These are phyloP conservation scores for Acinonyx jubatus DNA, from an alignment of 2,113 vertebrate genomes.

Conservation along the genomic window DNA sequence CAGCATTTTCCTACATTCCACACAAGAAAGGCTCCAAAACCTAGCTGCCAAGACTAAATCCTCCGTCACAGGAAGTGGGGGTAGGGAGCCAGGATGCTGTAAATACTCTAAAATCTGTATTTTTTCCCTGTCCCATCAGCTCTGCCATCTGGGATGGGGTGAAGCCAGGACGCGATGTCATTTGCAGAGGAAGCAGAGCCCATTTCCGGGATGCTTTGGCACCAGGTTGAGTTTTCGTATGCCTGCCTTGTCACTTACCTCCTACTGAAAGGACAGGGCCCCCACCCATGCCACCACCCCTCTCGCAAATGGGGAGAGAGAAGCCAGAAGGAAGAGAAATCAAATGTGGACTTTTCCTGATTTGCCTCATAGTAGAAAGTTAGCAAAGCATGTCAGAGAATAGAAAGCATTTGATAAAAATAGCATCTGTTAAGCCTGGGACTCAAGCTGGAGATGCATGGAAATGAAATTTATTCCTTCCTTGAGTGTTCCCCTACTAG, in stretches of 20 bases:
- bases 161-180: neutral
- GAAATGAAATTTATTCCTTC: slow-evolving; percentile 57
- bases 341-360: neutral
- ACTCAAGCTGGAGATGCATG: slow-evolving; percentile 17
- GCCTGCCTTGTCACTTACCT: neutral
- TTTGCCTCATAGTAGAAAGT: slow-evolving; percentile 69
- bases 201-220: neutral
- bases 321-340: neutral
- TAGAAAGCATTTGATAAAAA: slow-evolving; percentile 72
- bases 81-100: neutral
- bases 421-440: slow-evolving; percentile 59
- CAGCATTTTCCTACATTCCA: neutral
- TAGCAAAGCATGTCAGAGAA: slow-evolving; percentile 39
- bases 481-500: neutral
- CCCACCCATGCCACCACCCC: neutral
- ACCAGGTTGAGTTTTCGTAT: neutral
- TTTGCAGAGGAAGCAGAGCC: neutral
- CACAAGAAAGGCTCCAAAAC: neutral
- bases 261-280: neutral
- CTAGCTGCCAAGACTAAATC: neutral
- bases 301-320: neutral
- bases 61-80: slow-evolving; percentile 45
- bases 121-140: neutral
- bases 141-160: slow-evolving; percentile 33
- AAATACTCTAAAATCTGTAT: slow-evolving; percentile 39